These are phyloP conservation scores for Palaemon carinicauda DNA, from an alignment of 1,140 invertebrate genomes.

Conservation along the genomic window DNA sequence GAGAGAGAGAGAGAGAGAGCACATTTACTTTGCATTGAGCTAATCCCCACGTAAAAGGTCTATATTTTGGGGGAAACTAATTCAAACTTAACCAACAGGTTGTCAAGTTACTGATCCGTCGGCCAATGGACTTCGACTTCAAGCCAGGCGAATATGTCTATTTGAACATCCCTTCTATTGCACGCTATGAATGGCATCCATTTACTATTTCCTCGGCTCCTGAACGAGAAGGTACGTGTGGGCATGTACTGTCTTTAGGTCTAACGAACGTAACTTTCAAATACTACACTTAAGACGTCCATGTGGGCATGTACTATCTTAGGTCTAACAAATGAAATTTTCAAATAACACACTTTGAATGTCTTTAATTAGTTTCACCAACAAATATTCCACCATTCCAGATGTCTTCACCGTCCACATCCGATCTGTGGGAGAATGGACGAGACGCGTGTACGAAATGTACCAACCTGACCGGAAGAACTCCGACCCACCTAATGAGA, in stretches of 20 bases:
- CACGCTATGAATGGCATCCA: constrained; percentile 95
- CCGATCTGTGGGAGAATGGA: constrained; percentile 73
- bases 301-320: no score
- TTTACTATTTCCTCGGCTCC: constrained; percentile 96
- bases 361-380: no score
- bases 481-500: not conserved
- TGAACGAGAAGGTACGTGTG: constrained; percentile 80
- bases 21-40: no score
- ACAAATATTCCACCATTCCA: constrained; percentile 63
- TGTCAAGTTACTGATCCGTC: constrained; percentile 73
- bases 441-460: constrained; percentile 45
- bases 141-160: constrained; percentile 95
- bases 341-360: no score
- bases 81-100: constrained; percentile 36
- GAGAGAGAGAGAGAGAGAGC: no score
- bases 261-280: not conserved
- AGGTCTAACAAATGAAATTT: no score
- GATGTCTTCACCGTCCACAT: constrained; percentile 94
- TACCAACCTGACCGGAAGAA: constrained; percentile 7
- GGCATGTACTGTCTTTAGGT: not conserved
- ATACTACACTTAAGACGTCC: no score
- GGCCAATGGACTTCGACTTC: constrained; percentile 87
- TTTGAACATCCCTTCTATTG: constrained; percentile 90
- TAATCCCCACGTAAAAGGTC: no score
- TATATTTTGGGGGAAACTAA: no score